These are phyloP conservation scores for Drosophila setosimentum DNA, from an alignment of 2,888 invertebrate genomes.

Conservation along the genomic window DNA sequence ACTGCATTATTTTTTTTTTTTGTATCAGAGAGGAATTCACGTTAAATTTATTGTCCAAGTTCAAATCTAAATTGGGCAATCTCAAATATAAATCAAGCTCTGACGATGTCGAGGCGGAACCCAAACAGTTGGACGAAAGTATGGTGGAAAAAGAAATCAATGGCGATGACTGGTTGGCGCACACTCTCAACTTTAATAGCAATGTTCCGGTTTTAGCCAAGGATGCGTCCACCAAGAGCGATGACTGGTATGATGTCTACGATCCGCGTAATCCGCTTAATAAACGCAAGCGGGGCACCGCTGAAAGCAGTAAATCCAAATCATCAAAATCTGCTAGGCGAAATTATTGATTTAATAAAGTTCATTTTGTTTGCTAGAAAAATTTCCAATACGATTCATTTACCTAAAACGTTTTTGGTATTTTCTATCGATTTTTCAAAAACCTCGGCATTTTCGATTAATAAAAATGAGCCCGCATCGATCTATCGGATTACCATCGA, in stretches of 20 bases:
- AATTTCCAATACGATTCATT: not conserved
- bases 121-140: constrained; percentile 51
- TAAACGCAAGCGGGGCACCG: constrained; percentile 91
- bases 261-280: constrained; percentile 98
- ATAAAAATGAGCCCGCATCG: not conserved
- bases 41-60: constrained; percentile 91
- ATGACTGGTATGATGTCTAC: constrained; percentile 98
- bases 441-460: constrained; percentile 24
- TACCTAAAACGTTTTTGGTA: not conserved
- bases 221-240: constrained; percentile 96
- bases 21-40: constrained; percentile 89
- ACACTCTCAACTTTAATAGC: constrained; percentile 86
- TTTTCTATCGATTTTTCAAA: not conserved
- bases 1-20: not conserved
- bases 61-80: constrained; percentile 91
- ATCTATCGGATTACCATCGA: constrained; percentile 22
- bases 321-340: constrained; percentile 20
- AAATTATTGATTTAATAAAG: constrained; percentile 19
- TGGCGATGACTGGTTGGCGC: constrained; percentile 83
- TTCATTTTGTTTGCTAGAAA: not conserved
- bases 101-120: constrained; percentile 77
- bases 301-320: constrained; percentile 25
- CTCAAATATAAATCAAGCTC: constrained; percentile 87
- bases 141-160: constrained; percentile 81
- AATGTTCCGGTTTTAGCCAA: constrained; percentile 90